Conservation (phyloP, 2,797 vertebrate species). For the Lepus oiostolus region DNA sequence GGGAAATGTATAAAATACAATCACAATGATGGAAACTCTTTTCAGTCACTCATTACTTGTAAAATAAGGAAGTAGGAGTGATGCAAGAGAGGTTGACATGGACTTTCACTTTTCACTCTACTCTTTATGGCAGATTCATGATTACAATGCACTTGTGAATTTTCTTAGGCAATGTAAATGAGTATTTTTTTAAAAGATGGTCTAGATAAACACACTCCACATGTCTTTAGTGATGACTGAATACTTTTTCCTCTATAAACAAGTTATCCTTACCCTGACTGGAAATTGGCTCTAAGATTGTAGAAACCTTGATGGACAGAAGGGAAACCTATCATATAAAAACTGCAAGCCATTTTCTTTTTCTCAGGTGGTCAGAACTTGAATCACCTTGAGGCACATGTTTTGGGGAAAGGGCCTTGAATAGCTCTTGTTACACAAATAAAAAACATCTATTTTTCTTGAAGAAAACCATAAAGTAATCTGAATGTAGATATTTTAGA, state of each 20-base stretch:
- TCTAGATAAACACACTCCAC: not conserved
- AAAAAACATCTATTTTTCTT: constrained; percentile 34
- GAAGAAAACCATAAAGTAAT: constrained; percentile 2
- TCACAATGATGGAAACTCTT: not conserved
- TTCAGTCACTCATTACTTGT: not conserved
- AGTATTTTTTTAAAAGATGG: not conserved
- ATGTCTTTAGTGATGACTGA: constrained; percentile 37
- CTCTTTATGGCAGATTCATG: not conserved
- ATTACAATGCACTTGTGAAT: not conserved
- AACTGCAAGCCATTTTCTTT: constrained; percentile 37
- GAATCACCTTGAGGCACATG: not conserved
- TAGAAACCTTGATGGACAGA: not conserved
- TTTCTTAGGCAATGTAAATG: constrained; percentile 34
- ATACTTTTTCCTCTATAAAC: constrained; percentile 49
- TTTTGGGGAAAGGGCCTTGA: not conserved
- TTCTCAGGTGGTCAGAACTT: not conserved
- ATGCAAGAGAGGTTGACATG: not conserved
- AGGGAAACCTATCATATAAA: not conserved
- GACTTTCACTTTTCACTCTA: constrained; percentile 1
- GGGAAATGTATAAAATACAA: constrained; percentile 39
- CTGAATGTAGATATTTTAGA: constrained; percentile 6
- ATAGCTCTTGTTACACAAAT: constrained; percentile 7
- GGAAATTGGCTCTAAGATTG: constrained; percentile 18
- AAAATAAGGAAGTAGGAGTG: not conserved
- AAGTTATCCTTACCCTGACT: not conserved